phyloP scores from a whole-genome alignment of 37 sponge, comb jelly and placozoan species.

The Chondrosia reniformis region DNA sequence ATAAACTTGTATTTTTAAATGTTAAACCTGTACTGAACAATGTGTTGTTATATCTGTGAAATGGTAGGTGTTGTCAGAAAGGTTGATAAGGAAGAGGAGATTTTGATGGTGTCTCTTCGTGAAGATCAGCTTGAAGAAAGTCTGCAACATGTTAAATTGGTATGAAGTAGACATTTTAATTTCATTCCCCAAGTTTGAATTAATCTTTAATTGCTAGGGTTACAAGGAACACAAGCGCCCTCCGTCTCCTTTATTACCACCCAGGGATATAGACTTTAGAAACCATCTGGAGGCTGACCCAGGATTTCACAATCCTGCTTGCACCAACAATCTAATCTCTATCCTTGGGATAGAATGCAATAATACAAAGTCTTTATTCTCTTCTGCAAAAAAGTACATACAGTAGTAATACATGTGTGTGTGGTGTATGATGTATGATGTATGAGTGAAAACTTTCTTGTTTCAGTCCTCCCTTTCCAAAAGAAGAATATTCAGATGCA shows the following conservation, averaged over 20 bases:
- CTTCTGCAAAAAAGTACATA: conserved; percentile 27
- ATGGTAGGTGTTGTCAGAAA: conserved; percentile 9
- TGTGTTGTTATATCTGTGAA: no score
- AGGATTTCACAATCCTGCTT: conserved; percentile 66
- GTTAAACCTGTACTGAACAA: no score
- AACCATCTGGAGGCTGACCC: conserved; percentile 21
- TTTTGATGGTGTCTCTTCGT: neutral
- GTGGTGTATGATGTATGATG: no score
- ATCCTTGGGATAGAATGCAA: conserved; percentile 36
- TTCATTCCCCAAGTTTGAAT: no score
- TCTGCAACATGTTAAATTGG: neutral
- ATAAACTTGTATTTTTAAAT: no score
- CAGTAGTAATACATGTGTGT: neutral
- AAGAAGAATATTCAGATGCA: conserved; percentile 37
- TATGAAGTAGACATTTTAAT: no score
- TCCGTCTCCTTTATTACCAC: neutral
- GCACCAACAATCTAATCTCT: conserved; percentile 41
- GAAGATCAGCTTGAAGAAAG: neutral
- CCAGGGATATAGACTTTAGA: conserved; percentile 21
- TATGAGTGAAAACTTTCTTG: no score
- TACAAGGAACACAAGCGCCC: conserved; percentile 20
- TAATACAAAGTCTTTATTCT: conserved; percentile 12
- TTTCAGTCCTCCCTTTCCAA: conserved; percentile 35
- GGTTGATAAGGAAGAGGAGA: neutral
- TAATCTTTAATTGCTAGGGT: no score